Evolutionary conservation across 2,888 invertebrate genomes (phyloP), one percentile per base, ranked within the genome.

Genomic region (Phyto melanocephala): DNA sequence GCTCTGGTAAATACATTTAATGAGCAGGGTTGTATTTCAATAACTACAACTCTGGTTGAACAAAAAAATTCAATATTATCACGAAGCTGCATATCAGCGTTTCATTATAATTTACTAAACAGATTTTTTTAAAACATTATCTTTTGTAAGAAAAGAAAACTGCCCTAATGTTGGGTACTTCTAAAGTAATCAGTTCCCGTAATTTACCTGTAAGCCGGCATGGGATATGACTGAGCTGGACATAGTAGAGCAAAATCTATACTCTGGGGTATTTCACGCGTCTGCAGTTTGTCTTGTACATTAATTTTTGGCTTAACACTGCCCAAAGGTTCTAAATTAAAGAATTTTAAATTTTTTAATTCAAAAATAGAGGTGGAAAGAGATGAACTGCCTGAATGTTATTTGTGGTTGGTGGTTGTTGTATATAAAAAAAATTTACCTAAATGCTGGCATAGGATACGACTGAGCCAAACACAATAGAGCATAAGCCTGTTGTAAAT

Each of bases 221-320:
- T 93, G 81, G 95, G 95, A 92, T 93, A 95, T 28, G 94, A 95
- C 91, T 95, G 95, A 20, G 95, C 95, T 77, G 95, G 95, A 91
- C 95, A 95, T 86, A 95, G 91, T 84, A 95, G 89, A 56, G 95
- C 94, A 86, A 94, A 92, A 89, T 93, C 93, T 86, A 89, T 89
- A 84, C 91, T 91, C 86, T 92, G 87, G 84, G 91, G 88, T 86
- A 89, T 88, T 84, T 90, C 90, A 92, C 93, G 89, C 93, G 92
- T 91, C 92, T 94, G 92, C 92, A 92, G 87, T 91, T 93, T 89
- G 92, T 95, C 95, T 92, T 93, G 91, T 67, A 95, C 93, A 80
- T 95, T 94, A 90, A 95, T 95, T 92, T 95, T 95, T 92, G 91
- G 92, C 80, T 90, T 90, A 77, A 93, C 93, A 82, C 92, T 92